phyloP scores from a whole-genome alignment of 2,797 vertebrate species.

The Xyrichtys novacula region DNA sequence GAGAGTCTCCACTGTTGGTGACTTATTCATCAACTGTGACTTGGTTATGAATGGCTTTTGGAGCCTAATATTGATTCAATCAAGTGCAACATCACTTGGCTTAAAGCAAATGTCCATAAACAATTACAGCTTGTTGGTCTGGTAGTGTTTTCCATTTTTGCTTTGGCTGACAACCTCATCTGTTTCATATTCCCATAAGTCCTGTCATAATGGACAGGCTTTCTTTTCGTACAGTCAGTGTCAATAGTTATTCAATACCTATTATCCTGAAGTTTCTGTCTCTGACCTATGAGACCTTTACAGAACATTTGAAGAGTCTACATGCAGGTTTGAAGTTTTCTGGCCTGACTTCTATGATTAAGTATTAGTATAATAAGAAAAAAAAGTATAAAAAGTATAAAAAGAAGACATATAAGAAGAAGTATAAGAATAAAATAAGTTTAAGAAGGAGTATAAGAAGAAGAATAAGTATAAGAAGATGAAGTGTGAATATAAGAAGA shows the following conservation, averaged over 20 bases:
- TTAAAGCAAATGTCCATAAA: constrained; percentile 86
- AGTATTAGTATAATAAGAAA: no score
- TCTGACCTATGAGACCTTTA: not conserved
- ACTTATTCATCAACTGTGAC: constrained; percentile 78
- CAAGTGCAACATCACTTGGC: constrained; percentile 75
- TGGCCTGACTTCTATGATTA: not conserved
- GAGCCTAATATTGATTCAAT: constrained; percentile 84
- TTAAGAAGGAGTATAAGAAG: no score
- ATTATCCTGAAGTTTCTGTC: constrained; percentile 25
- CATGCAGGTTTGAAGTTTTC: not conserved
- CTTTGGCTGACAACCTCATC: constrained; percentile 76
- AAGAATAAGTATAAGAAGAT: no score
- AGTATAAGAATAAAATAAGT: no score
- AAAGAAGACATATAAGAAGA: no score
- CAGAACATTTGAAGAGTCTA: not conserved
- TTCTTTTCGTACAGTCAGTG: constrained; percentile 39
- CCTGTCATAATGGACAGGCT: constrained; percentile 49
- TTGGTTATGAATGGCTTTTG: constrained; percentile 81
- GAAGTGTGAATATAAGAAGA: no score
- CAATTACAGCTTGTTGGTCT: constrained; percentile 67
- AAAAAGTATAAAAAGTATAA: no score
- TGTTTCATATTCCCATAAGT: constrained; percentile 78
- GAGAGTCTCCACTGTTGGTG: constrained; percentile 55
- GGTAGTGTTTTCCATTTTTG: constrained; percentile 71
- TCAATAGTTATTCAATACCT: constrained; percentile 66